Evolutionary conservation across 2,888 invertebrate species (phyloP).

Genomic region (Chymomyza procnemis): DNA sequence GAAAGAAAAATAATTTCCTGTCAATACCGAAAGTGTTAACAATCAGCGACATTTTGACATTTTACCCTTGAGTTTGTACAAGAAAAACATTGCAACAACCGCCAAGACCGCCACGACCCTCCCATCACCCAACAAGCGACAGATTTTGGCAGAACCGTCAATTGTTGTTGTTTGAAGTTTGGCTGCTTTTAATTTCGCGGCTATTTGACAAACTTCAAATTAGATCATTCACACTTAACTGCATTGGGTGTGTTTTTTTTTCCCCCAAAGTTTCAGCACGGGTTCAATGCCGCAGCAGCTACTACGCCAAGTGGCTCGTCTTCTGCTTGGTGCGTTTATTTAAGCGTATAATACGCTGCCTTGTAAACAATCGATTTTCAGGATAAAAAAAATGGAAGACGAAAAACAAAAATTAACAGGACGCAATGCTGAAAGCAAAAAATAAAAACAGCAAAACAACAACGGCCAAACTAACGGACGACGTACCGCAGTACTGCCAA

Average conservation of each 20-base stretch:
- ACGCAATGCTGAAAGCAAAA: background rate
- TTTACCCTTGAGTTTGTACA: conserved; percentile 19
- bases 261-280: background rate
- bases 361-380: conserved; percentile 23
- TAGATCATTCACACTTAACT: conserved; percentile 25
- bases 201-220: conserved; percentile 21
- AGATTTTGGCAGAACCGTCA: background rate
- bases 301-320: no score
- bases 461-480: background rate
- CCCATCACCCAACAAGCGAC: no score
- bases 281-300: background rate
- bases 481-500: no score
- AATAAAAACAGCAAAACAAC: background rate
- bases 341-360: conserved; percentile 17
- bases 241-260: background rate
- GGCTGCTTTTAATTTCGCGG: conserved; percentile 18
- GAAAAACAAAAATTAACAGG: background rate
- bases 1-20: conserved; percentile 19
- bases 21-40: conserved; percentile 29
- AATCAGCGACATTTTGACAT: conserved; percentile 27
- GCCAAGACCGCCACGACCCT: no score
- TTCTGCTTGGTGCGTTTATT: conserved; percentile 11
- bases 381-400: background rate
- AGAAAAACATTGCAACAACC: conserved; percentile 4
- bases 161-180: conserved; percentile 9